phyloP scores from a whole-genome alignment of 2,113 vertebrate genomes.

The Rhodinocichla rosea region DNA sequence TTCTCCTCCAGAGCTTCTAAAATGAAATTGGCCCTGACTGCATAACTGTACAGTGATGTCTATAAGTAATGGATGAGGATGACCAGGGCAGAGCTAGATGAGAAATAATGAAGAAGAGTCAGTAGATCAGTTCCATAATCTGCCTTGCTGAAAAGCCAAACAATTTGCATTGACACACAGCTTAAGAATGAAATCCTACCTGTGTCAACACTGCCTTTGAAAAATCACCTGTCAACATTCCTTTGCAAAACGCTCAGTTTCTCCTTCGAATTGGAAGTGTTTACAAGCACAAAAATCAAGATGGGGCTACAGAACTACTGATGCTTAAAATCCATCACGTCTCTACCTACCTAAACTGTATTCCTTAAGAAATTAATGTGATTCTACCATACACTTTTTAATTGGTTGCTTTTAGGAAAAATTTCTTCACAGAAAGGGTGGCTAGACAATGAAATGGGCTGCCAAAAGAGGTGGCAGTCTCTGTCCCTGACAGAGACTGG shows the following conservation, averaged over 20 bases:
- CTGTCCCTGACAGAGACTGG: fast-evolving
- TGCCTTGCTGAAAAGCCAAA: not conserved
- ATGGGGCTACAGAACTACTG: not conserved
- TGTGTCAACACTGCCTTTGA: not conserved
- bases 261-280: not conserved
- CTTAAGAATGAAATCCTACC: not conserved
- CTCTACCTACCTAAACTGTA: not conserved
- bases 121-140: not conserved
- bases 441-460: not conserved
- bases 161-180: not conserved
- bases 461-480: not conserved
- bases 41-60: not conserved
- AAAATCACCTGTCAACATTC: not conserved
- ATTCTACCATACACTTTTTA: not conserved
- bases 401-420: not conserved
- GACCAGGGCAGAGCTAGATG: not conserved
- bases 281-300: not conserved
- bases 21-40: not conserved
- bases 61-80: not conserved
- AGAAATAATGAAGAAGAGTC: not conserved
- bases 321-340: fast-evolving
- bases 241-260: not conserved
- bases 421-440: not conserved
- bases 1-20: not conserved
- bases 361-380: not conserved